These are phyloP conservation scores for Crossaster papposus DNA, from an alignment of 53 echinoderm and acorn worm species.

Conservation along the genomic window DNA sequence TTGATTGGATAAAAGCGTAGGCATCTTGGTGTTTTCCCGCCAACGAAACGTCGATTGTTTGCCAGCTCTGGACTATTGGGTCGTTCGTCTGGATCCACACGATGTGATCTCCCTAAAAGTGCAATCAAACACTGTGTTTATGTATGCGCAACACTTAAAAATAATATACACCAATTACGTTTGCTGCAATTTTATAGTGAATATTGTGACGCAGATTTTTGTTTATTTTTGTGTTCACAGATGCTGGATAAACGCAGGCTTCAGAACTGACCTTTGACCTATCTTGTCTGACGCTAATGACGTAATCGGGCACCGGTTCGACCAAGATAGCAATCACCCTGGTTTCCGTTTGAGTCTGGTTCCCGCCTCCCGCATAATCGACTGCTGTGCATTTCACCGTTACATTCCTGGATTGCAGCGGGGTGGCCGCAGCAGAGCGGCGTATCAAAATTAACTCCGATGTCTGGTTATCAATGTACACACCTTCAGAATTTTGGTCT, in stretches of 20 bases:
- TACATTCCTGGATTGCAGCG: slow-evolving; percentile 3
- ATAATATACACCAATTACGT: too few species aligned
- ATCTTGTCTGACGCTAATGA: neutral
- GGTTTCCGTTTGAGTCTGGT: slow-evolving; percentile 3
- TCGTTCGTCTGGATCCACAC: slow-evolving; percentile 13
- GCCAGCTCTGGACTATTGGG: slow-evolving; percentile 2
- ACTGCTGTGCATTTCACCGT: slow-evolving; percentile 11
- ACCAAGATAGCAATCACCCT: neutral
- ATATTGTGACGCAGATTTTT: too few species aligned
- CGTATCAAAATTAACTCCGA: slow-evolving; percentile 29
- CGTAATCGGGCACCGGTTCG: slow-evolving; percentile 25
- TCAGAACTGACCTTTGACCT: slow-evolving; percentile 50
- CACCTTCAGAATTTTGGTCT: neutral
- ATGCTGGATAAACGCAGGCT: too few species aligned
- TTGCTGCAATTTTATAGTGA: too few species aligned
- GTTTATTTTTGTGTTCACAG: too few species aligned
- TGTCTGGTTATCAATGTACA: slow-evolving; percentile 25
- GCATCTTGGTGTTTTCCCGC: slow-evolving; percentile 14
- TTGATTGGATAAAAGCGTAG: neutral
- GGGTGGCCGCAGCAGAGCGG: neutral
- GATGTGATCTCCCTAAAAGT: slow-evolving; percentile 6
- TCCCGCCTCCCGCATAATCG: neutral
- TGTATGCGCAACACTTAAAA: too few species aligned
- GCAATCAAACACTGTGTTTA: neutral
- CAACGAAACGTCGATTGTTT: slow-evolving; percentile 7